Conservation (phyloP, 2,888 invertebrate genomes). For the Drosophila nr. medialis region DNA sequence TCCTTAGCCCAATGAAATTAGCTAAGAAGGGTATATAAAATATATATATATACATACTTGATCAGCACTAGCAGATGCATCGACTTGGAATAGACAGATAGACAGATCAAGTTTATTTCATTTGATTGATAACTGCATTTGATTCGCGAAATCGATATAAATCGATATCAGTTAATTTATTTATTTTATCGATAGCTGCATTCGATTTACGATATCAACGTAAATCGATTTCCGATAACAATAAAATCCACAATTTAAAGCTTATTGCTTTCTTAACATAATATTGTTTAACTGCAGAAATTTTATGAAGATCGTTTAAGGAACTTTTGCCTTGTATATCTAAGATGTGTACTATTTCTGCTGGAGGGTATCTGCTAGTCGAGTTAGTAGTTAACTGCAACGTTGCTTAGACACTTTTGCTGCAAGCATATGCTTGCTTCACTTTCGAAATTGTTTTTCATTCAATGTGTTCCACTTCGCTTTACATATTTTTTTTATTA, state of each 20-base stretch:
- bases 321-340: not conserved
- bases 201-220: no score
- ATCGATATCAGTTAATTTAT: not conserved
- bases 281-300: not conserved
- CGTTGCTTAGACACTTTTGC: not conserved
- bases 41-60: not conserved
- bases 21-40: not conserved
- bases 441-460: constrained; percentile 14
- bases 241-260: not conserved
- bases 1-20: not conserved
- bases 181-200: no score
- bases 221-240: not conserved
- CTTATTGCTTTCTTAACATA: not conserved
- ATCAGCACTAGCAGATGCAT: not conserved
- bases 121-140: not conserved
- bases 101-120: not conserved
- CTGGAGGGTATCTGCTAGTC: not conserved
- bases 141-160: not conserved
- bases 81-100: not conserved
- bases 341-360: not conserved
- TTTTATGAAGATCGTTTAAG: not conserved
- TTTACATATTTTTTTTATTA: constrained; percentile 45
- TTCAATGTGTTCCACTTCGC: constrained; percentile 49
- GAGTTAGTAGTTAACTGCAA: not conserved
- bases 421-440: not conserved